Evolutionary conservation across 2,113 vertebrate species (phyloP), one percentile per base, ranked within the genome.

Genomic region (Ifrita kowaldi): DNA sequence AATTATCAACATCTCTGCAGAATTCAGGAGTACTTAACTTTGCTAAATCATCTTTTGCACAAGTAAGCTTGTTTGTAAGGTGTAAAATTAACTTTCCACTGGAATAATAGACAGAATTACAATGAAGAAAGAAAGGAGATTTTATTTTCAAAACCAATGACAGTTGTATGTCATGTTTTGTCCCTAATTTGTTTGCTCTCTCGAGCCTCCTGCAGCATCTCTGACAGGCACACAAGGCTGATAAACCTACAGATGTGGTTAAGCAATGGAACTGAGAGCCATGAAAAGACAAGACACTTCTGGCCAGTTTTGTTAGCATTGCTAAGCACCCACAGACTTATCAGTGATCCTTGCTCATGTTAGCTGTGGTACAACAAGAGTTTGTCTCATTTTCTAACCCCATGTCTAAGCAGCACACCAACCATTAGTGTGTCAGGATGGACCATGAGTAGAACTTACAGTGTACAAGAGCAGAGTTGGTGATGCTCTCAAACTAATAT

Each of bases 31-130:
- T 46, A 33, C 35, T 69, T 47, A 64, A 53, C 42, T 74, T 78
- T 67, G 18, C 19, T 28, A 82, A 63, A 85, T 57, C 7, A 35
- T 79, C 22, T 75, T 64, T 76, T 83, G 10, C 53, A 35, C 50
- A 53, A 75, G 6, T 63, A 82, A 79, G 6, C 18, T 57, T 84
- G 35, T 90, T 87, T 81, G 35, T 33, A 90, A 82, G 26, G 42
- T 85, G 57, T 33, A 75, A 88, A 90, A 88, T 84, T 75, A 79
- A n/a, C 32, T 85, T 85, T 67, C 42, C 18, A 32, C 22, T 79
- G 26, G 42, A 82, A 42, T 46, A 47, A 68, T 16, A 85, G 49
- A 37, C 19, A 59, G 53, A 87, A 82, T 85, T 64, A 60, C 33
- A 70, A 50, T 44, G 41, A 92, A 69, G 28, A 10, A 49, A 75